Percentiles rank a stretch among this genome's conserved stretches.
phyloP scores from a whole-genome alignment of 2,888 invertebrate genomes.

The Lymantria dispar region DNA sequence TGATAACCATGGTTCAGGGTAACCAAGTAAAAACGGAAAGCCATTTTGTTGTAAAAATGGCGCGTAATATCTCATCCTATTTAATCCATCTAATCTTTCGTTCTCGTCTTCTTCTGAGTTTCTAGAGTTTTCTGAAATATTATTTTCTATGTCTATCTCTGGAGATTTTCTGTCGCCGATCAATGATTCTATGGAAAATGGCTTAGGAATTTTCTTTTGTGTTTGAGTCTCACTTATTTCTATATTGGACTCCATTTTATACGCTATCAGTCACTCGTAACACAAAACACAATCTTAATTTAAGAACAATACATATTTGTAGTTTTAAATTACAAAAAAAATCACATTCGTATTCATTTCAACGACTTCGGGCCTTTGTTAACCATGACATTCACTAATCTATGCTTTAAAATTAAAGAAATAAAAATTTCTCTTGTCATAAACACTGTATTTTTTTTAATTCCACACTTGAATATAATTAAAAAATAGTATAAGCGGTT shows the following conservation, averaged over 20 bases:
- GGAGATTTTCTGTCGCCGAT: slow-evolving; percentile 78
- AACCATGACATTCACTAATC: too few relatives aligned
- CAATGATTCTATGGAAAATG: slow-evolving; percentile 84
- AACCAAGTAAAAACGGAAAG: slow-evolving; percentile 72
- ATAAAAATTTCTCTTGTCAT: background rate
- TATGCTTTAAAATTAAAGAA: too few relatives aligned
- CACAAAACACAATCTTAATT: slow-evolving; percentile 11
- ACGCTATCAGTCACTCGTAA: slow-evolving; percentile 24
- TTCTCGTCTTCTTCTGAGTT: slow-evolving; percentile 69
- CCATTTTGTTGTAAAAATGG: slow-evolving; percentile 75
- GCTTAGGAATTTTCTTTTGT: slow-evolving; percentile 77
- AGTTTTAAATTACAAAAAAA: background rate
- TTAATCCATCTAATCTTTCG: slow-evolving; percentile 59
- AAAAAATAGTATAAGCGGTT: background rate
- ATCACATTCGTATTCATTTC: background rate
- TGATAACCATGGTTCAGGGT: slow-evolving; percentile 73
- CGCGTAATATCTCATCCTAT: slow-evolving; percentile 73
- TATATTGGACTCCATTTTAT: slow-evolving; percentile 51
- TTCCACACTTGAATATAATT: background rate
- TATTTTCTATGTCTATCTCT: slow-evolving; percentile 74
- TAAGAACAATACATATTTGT: background rate
- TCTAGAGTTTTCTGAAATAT: slow-evolving; percentile 64
- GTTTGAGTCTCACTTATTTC: slow-evolving; percentile 60
- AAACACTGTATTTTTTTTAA: background rate
- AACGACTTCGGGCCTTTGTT: too few relatives aligned